Percentiles rank a stretch among this genome's conserved stretches.
phyloP scores from a whole-genome alignment of 2,888 invertebrate species.

The Catocala fraxini region DNA sequence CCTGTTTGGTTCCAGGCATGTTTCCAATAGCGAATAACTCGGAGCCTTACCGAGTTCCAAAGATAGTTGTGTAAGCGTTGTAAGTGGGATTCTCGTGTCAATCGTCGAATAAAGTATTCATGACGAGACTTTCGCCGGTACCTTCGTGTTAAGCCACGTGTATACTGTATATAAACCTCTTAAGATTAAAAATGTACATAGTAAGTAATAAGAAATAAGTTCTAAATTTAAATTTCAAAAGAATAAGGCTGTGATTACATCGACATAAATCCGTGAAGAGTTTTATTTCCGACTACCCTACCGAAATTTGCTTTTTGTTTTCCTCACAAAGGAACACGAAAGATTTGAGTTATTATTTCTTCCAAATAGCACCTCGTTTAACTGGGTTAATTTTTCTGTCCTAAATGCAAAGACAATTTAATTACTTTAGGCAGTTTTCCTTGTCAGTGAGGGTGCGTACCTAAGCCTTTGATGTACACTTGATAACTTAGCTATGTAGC shows the following conservation, averaged over 20 bases:
- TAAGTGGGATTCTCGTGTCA: constrained; percentile 45
- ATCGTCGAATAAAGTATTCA: constrained; percentile 47
- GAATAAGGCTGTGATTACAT: not conserved
- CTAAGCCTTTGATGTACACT: not conserved
- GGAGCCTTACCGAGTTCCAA: constrained; percentile 19
- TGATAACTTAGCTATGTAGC: no score
- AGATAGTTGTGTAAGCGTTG: constrained; percentile 28
- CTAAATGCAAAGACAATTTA: constrained; percentile 7
- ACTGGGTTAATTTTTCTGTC: constrained; percentile 12
- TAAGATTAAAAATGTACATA: no score
- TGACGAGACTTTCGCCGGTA: constrained; percentile 25
- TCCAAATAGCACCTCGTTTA: constrained; percentile 9
- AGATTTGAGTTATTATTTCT: constrained; percentile 13
- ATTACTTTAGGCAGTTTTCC: constrained; percentile 1
- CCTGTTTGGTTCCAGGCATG: not conserved
- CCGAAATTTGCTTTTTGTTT: constrained; percentile 2
- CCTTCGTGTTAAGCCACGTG: not conserved
- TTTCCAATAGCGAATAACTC: constrained; percentile 8
- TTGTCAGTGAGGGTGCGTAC: not conserved
- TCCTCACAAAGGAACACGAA: constrained; percentile 3
- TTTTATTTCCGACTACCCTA: not conserved
- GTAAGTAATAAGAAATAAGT: no score
- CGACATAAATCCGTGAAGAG: not conserved
- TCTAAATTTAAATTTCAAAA: no score
- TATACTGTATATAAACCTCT: not conserved